Evolutionary conservation across 2,113 vertebrate species (phyloP).

Genomic region (Sylvietta virens): DNA sequence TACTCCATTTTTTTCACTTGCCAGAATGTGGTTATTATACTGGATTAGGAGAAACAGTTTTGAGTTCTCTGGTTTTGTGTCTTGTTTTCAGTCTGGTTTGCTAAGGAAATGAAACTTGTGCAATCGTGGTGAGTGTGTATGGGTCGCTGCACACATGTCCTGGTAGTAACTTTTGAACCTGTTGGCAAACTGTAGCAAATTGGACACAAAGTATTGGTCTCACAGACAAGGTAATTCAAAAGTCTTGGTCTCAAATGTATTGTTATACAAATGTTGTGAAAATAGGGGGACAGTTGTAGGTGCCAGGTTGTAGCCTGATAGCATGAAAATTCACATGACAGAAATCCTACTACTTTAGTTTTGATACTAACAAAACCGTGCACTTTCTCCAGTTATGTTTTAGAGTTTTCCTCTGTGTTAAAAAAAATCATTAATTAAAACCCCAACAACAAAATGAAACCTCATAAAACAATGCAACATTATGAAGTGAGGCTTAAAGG

Average conservation of each 20-base stretch:
- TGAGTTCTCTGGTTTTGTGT: not conserved
- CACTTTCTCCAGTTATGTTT: not conserved
- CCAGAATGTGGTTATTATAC: not conserved
- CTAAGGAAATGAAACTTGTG: conserved; percentile 44
- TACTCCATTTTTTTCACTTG: not conserved
- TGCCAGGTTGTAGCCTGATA: not conserved
- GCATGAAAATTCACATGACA: not conserved
- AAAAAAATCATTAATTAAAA: not conserved
- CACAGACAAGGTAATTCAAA: not conserved
- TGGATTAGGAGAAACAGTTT: not conserved
- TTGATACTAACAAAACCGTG: not conserved
- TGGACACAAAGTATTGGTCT: not conserved
- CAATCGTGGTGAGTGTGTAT: not conserved
- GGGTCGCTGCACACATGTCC: not conserved
- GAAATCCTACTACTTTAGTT: not conserved
- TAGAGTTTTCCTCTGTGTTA: not conserved
- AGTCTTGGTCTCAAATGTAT: not conserved
- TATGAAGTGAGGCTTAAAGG: not conserved
- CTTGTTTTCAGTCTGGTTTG: not conserved
- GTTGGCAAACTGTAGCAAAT: not conserved
- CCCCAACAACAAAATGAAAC: not conserved
- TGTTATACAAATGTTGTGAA: not conserved
- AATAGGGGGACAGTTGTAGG: not conserved
- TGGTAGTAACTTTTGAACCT: not conserved
- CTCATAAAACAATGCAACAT: not conserved